Evolutionary conservation across 92 coral and sea anemone species (phyloP).

Genomic region (Desmophyllum pertusum): DNA sequence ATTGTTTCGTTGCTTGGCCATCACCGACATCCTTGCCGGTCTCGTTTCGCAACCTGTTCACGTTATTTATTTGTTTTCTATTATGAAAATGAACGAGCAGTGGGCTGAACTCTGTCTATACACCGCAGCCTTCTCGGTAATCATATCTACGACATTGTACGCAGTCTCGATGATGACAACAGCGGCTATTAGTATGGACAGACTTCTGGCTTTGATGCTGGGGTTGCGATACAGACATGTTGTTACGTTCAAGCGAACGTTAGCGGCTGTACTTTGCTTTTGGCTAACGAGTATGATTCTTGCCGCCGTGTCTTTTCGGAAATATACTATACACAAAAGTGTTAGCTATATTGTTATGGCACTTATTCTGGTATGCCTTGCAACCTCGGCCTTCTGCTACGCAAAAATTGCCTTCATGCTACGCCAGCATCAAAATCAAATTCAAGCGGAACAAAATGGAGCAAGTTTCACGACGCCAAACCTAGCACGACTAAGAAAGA

Average conservation of each 20-base stretch:
- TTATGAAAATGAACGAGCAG: background rate
- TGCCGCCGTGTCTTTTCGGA: background rate
- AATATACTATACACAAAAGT: background rate
- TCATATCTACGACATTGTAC: background rate
- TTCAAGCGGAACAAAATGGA: background rate
- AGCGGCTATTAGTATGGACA: background rate
- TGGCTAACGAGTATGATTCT: background rate
- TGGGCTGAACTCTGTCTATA: background rate
- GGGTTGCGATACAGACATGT: background rate
- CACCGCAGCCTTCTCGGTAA: background rate
- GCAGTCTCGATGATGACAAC: background rate
- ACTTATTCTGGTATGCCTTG: background rate
- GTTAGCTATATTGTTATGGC: background rate
- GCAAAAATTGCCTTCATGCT: background rate
- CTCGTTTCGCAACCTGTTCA: constrained; percentile 3
- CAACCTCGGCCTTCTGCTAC: background rate
- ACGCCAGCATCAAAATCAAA: background rate
- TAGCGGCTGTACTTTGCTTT: background rate
- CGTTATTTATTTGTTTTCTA: constrained; percentile 8
- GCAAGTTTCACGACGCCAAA: background rate
- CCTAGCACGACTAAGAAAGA: background rate
- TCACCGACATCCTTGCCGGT: constrained; percentile 17
- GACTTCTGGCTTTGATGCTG: background rate
- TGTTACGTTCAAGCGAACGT: constrained; percentile 1
- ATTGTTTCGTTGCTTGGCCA: constrained; percentile 19